A percentile compares a stretch with the other conserved stretches of the same genome.
These are phyloP conservation scores for Trachurus trachurus DNA, from an alignment of 2,797 vertebrate species.

Conservation along the genomic window DNA sequence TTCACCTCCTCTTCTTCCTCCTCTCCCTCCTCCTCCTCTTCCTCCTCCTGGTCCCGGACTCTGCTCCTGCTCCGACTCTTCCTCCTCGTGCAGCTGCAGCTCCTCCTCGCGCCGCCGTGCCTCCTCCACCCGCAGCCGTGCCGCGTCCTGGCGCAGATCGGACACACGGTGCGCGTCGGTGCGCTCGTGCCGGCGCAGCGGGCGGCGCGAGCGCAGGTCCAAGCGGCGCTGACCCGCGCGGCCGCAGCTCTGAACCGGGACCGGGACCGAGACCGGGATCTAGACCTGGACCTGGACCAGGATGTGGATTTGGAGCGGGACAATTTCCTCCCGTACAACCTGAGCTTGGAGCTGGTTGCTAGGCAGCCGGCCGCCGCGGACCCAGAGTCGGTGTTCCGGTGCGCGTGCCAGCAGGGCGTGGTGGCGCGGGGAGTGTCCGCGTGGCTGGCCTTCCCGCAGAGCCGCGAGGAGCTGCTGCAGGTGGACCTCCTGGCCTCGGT, in stretches of 20 bases:
- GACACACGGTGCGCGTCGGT: conserved; percentile 89
- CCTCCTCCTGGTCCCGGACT: conserved; percentile 70
- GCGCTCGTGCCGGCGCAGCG: conserved; percentile 87
- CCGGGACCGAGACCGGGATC: conserved; percentile 46
- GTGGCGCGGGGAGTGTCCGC: conserved; percentile 89
- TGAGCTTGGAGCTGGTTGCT: conserved; percentile 89
- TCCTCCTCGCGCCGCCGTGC: conserved; percentile 75
- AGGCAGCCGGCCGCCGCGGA: conserved; percentile 85
- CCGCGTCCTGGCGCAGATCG: conserved; percentile 83
- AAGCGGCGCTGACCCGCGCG: conserved; percentile 85
- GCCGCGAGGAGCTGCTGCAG: conserved; percentile 90
- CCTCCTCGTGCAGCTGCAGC: conserved; percentile 63
- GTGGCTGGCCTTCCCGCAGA: conserved; percentile 91
- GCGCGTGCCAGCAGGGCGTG: conserved; percentile 87
- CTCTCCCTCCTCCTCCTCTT: conserved; percentile 72
- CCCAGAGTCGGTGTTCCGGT: conserved; percentile 90
- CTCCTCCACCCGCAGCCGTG: conserved; percentile 91
- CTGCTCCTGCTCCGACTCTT: conserved; percentile 65
- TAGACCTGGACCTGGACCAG: too few relatives aligned
- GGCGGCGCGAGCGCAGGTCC: conserved; percentile 84
- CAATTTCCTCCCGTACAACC: conserved; percentile 87
- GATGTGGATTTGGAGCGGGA: conserved; percentile 21
- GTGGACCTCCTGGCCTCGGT: conserved; percentile 91
- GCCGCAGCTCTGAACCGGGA: conserved; percentile 66
- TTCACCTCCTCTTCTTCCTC: conserved; percentile 72